Percentiles rank a stretch among this genome's conserved stretches.
Conservation (phyloP, 2,888 invertebrate species). For the Cephus pygmeus region DNA sequence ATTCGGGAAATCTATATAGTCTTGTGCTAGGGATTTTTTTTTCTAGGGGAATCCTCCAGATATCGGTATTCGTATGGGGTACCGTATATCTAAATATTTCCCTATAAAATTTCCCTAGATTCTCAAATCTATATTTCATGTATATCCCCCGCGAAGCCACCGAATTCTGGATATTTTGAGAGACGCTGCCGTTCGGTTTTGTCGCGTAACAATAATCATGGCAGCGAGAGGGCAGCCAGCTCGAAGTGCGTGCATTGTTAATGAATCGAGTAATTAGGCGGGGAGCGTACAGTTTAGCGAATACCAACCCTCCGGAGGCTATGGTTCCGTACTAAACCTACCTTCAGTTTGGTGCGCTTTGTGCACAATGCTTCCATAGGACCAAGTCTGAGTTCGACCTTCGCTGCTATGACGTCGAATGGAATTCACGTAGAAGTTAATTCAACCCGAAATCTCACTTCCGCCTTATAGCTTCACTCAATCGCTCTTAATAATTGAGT, state of each 20-base stretch:
- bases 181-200: constrained; percentile 16
- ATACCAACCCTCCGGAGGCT: constrained; percentile 17
- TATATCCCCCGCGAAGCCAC: too few relatives aligned
- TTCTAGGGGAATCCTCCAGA: too few relatives aligned
- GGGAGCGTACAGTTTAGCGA: constrained; percentile 22
- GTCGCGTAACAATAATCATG: constrained; percentile 42
- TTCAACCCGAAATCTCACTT: not conserved
- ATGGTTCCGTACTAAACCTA: constrained; percentile 15
- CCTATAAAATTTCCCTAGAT: not conserved
- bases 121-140: not conserved
- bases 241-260: constrained; percentile 49
- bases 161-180: constrained; percentile 1
- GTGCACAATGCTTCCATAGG: not conserved
- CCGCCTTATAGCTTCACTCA: not conserved
- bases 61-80: too few relatives aligned
- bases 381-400: not conserved
- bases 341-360: constrained; percentile 16
- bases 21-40: not conserved
- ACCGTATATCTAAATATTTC: not conserved
- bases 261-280: constrained; percentile 48
- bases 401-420: not conserved
- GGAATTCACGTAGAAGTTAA: not conserved
- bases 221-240: constrained; percentile 22
- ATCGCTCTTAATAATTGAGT: not conserved
- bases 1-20: not conserved